Percentiles rank a stretch among this genome's conserved stretches.
Evolutionary conservation across 2,113 vertebrate species (phyloP).

Genomic region (Pachycephala philippinensis): DNA sequence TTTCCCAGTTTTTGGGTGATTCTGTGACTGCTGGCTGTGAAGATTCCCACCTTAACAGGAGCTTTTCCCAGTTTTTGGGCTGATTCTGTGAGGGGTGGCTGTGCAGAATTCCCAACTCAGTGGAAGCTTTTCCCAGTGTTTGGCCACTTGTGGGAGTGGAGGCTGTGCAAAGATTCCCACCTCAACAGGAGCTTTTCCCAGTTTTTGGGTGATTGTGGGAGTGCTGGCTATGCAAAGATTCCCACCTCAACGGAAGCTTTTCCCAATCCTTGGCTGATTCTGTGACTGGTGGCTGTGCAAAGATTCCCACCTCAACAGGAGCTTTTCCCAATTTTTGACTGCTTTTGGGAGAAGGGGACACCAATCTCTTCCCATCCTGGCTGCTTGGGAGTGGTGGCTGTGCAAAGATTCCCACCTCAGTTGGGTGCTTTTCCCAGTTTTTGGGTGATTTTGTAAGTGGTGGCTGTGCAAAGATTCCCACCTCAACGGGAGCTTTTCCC

Average conservation of each 20-base stretch:
- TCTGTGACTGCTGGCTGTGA: background rate
- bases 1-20: accelerated
- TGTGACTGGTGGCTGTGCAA: background rate
- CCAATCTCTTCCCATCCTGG: too few species aligned
- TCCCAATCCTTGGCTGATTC: accelerated
- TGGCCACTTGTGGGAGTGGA: accelerated
- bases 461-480: background rate
- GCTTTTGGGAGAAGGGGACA: background rate
- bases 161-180: background rate
- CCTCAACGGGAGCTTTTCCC: accelerated
- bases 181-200: background rate
- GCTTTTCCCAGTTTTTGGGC: background rate
- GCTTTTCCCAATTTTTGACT: background rate
- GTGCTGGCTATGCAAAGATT: background rate
- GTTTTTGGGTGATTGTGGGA: accelerated
- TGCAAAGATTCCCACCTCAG: background rate
- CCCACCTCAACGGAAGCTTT: background rate
- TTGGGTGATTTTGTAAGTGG: accelerated
- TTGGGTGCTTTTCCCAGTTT: background rate
- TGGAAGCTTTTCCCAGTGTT: background rate
- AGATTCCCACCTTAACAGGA: background rate
- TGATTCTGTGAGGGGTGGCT: accelerated
- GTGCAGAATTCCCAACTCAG: background rate
- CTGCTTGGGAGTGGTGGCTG: background rate
- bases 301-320: background rate